These are phyloP conservation scores for Anagrus nilaparvatae DNA, from an alignment of 1,140 invertebrate genomes.

Conservation along the genomic window DNA sequence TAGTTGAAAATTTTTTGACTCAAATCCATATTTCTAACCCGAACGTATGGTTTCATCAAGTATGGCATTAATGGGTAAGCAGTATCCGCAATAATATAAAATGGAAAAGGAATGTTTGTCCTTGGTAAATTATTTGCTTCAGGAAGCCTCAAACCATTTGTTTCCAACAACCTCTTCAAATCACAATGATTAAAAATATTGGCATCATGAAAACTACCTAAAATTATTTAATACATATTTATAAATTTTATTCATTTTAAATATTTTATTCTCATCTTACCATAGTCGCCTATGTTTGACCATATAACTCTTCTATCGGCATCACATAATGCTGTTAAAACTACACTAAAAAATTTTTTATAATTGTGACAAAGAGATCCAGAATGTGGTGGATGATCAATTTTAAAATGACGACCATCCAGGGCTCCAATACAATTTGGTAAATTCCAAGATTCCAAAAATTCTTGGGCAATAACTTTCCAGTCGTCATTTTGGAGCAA, in stretches of 20 bases:
- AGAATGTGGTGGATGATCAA: slow-evolving; percentile 25
- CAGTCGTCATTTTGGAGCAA: not conserved
- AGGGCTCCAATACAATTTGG: slow-evolving; percentile 30
- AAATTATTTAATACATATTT: not conserved
- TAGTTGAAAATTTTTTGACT: not conserved
- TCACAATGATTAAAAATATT: not conserved
- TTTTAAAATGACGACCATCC: slow-evolving; percentile 31
- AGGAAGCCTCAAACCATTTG: not conserved
- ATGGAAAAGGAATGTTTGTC: not conserved
- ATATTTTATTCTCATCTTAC: slow-evolving; percentile 8
- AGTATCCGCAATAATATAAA: not conserved
- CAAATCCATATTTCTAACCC: not conserved
- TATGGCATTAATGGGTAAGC: not conserved
- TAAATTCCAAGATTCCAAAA: slow-evolving; percentile 28
- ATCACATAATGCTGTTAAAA: slow-evolving; percentile 33
- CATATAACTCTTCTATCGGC: slow-evolving; percentile 30
- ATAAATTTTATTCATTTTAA: not conserved
- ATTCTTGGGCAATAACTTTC: slow-evolving; percentile 23
- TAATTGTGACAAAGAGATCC: slow-evolving; percentile 39
- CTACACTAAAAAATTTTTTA: slow-evolving; percentile 37
- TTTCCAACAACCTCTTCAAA: not conserved
- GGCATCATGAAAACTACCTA: not conserved
- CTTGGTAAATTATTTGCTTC: not conserved
- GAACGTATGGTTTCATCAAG: not conserved
- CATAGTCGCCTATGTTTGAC: slow-evolving; percentile 32